Base-by-base conservation (phyloP, 1,140 invertebrate genomes). In the Mesaphorura yosii region DNA sequence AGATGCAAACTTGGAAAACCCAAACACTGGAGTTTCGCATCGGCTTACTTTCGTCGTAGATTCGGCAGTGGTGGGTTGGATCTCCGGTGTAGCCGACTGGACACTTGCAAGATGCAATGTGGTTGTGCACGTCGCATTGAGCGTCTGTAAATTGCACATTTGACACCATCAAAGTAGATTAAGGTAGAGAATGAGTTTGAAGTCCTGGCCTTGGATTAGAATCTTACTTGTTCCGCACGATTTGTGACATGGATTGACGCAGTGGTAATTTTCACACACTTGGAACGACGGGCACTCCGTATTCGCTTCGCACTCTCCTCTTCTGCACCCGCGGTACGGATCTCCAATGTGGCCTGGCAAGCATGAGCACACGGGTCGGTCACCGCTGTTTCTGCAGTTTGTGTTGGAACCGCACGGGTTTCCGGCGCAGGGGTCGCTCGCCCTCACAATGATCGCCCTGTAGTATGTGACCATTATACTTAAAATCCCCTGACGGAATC, bases 311-410 rank as follows among this genome's bases (percentile, higher is more conserved):
- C 80, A 82, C 64, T 82, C 80, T 19, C 76, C 76, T 58, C 76
- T 74, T 54, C 74, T 71, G 64, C 81, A 83, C 50, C 75, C 72
- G 2, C 69, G 72, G 44, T 80, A 70, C 2, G 79, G 77, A 64
- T 81, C 75, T 29, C 79, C 79, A 65, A 73, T 74, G 55, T 78
- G 73, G 17, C 78, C 71, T 45, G 77, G 72, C 19, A 76, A 63
- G 53, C 78, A 80, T 2, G 10, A 10, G 31, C 31, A 34, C 10
- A 34, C 31, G 31, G 31, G 31, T 34, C 31, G 10, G n/a, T 34
- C 31, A n/a, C 31, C 31, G n/a, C 67, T 69, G 22, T 68, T 61
- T 3, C 69, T 68, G 47, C 75, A 77, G 53, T 71, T 70, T 27
- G 75, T 73, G 53, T 77, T 77, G 3, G 48, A 44, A 39, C 66